Evolutionary conservation across 2,888 invertebrate genomes (phyloP), one percentile per base, ranked within the genome.

Genomic region (Nyleta sp.): DNA sequence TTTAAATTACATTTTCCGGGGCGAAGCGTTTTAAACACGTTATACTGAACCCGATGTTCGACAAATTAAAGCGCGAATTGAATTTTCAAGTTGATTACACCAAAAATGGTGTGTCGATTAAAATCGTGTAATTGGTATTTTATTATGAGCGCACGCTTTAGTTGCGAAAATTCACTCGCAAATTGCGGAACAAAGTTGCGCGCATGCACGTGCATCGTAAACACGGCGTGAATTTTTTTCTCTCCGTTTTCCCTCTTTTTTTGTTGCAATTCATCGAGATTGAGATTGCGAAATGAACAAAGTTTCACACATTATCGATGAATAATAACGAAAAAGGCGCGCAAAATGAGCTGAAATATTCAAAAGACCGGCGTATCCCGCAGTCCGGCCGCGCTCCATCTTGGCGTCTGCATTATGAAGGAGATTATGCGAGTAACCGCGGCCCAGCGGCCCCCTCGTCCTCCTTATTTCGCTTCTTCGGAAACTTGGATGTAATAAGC

Each of bases 401-500:
- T 81, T 71, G 71, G 74, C 72, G 50, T 73, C 81, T 85, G 83
- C 82, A 85, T 87, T 87, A 87, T 85, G 79, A 80, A 86, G 82
- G 78, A 84, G 86, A 87, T 87, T 85, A 85, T 84, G 83, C 83
- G 80, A 85, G 85, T 78, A 87, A 87, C 86, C 86, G 81, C 84
- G 84, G 81, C 84, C 84, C 72, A 81, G 71, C 82, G 62, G 28
- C 28, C 28, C 28, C 82, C 38, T 15, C 84, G 79, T 82, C 83
- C 83, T 81, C 84, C 82, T 82, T 82, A 84, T 84, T 82, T 81
- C 81, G 80, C 83, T 83, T 86, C 87, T 86, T 86, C 82, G 82
- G 67, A 80, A 87, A 87, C 86, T 87, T 85, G 84, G 83, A 85
- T 85, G 85, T 88, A 87, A 88, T 87, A 86, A 86, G 85, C 85